Base-by-base conservation (phyloP, 1,140 invertebrate species). In the Drosophila guanche region DNA sequence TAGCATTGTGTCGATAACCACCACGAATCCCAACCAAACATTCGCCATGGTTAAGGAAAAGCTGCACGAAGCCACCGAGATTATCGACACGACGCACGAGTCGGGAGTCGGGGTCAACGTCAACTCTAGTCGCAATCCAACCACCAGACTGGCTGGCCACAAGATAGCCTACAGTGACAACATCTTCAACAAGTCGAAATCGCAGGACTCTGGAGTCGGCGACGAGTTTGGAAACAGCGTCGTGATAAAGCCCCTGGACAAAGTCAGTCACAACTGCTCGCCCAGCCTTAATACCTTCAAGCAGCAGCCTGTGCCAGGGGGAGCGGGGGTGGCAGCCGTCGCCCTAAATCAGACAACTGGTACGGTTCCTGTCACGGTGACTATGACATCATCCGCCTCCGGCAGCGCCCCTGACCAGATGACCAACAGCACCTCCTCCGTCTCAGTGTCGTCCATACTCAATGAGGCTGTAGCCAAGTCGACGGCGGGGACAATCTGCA, bases 21-120 rank as follows among this genome's bases (percentile, higher is more conserved):
- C 91, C 90, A 65, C 92, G 91, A 68, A 94, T 93, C 59, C 83
- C 8, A 75, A 73, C 29, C 79, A 92, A 58, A 90, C 66, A 2
- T 89, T 70, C 16, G 58, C 76, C 4, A 68, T 88, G 76, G 69
- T 88, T 12, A 37, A 37, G 10, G 33, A 37, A 12, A 37, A 37
- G 10, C 33, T 37, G 33, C 33, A 37, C 33, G 33, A 37, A 3
- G 33, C 33, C 33, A 12, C 33, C 8, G 33, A 37, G 10, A 37
- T 12, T 37, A 10, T 10, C 10, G 33, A 37, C 33, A 37, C 33
- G 3, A 10, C 33, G 3, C 33, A 37, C 3, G 33, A 37, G 33
- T 4, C 33, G 33, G 33, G 4, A 12, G 43, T 25, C 22, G 25
- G 2, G 2, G 12, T 22, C 8, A 29, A 33, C 23, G 5, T 8